Evolutionary conservation across 2,888 invertebrate genomes (phyloP).

Genomic region (Heteropelma amictum): DNA sequence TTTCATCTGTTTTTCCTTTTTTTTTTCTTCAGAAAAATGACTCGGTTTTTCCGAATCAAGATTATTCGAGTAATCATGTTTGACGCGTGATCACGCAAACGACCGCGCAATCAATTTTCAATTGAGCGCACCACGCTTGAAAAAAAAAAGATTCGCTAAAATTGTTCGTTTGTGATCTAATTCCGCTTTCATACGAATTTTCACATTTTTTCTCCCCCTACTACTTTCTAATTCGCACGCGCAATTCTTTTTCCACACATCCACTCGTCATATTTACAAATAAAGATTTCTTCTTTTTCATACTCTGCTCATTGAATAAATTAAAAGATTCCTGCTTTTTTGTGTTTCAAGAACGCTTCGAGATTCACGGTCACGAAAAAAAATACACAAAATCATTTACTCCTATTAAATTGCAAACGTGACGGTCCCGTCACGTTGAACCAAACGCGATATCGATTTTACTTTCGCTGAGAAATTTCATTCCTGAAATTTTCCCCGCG

Average conservation of each 20-base stretch:
- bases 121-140: slow-evolving; percentile 38
- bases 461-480: no score
- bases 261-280: slow-evolving; percentile 45
- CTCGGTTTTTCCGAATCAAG: slow-evolving; percentile 43
- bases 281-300: slow-evolving; percentile 39
- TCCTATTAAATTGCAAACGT: neutral
- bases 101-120: slow-evolving; percentile 38
- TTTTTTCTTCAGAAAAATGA: slow-evolving; percentile 41
- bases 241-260: neutral
- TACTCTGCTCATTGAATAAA: slow-evolving; percentile 20
- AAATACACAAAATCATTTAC: no score
- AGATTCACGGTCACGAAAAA: no score
- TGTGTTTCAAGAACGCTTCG: neutral
- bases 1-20: no score
- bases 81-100: slow-evolving; percentile 15
- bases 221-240: no score
- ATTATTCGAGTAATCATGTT: slow-evolving; percentile 37
- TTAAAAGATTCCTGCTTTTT: slow-evolving; percentile 9
- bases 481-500: neutral
- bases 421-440: no score
- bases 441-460: no score
- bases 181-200: slow-evolving; percentile 31
- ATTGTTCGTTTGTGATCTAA: slow-evolving; percentile 14
- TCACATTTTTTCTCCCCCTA: slow-evolving; percentile 7
- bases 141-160: slow-evolving; percentile 21